Conservation (phyloP, 2,797 vertebrate species). For the Halcyon smyrnensis region DNA sequence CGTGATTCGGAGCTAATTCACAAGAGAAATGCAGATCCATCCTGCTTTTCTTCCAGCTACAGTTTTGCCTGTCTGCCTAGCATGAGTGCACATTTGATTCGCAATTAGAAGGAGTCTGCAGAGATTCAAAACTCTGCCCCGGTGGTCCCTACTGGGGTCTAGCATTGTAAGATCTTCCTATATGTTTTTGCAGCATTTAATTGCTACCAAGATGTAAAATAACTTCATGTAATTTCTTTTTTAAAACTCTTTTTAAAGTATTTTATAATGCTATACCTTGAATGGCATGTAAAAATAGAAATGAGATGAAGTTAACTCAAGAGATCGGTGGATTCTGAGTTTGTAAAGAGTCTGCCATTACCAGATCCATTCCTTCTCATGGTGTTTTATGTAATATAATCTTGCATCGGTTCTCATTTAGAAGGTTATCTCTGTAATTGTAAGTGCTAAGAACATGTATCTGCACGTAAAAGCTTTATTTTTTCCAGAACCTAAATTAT, state of each 20-base stretch:
- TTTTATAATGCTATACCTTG: neutral
- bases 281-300: neutral
- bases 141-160: constrained; percentile 11
- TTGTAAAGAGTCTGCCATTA: neutral
- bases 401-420: neutral
- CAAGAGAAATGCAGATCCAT: constrained; percentile 30
- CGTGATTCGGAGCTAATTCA: constrained; percentile 5
- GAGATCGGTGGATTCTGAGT: neutral
- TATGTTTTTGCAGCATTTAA: neutral
- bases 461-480: neutral
- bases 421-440: neutral
- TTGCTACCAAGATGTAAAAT: neutral
- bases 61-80: constrained; percentile 44
- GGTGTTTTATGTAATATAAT: neutral
- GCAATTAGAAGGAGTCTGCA: constrained; percentile 39
- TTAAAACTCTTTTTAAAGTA: neutral
- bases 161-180: neutral
- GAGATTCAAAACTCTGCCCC: constrained; percentile 26
- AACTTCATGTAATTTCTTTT: neutral
- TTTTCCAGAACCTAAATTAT: neutral
- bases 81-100: constrained; percentile 36
- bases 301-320: constrained; percentile 6
- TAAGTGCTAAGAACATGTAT: neutral
- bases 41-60: constrained; percentile 35
- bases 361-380: neutral